A percentile compares a stretch with the other conserved stretches of the same genome.
These are phyloP conservation scores for Drosophila lacertosa DNA, from an alignment of 1,140 invertebrate species.

Conservation along the genomic window DNA sequence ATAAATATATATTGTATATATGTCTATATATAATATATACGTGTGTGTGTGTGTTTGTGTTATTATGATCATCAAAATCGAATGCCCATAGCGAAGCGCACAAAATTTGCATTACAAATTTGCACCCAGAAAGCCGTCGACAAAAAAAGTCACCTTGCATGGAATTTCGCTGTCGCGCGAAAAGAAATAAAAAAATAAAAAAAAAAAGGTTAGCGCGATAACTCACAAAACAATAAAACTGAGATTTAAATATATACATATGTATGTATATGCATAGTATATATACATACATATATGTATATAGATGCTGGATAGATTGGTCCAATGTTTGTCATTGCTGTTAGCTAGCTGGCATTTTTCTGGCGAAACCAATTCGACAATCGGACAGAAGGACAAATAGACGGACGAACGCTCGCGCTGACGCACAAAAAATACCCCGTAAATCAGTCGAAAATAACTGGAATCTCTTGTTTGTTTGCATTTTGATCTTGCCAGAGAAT, in stretches of 20 bases:
- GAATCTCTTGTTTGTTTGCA: slow-evolving; percentile 72
- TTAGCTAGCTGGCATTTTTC: slow-evolving; percentile 50
- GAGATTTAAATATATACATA: slow-evolving; percentile 36
- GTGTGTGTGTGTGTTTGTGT: slow-evolving; percentile 1
- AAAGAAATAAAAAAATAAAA: slow-evolving; percentile 34
- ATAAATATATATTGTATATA: slow-evolving; percentile 23
- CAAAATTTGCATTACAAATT: slow-evolving; percentile 80
- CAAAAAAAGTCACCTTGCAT: slow-evolving; percentile 77
- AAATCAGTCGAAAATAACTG: slow-evolving; percentile 79
- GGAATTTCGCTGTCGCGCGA: slow-evolving; percentile 66
- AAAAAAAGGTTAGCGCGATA: slow-evolving; percentile 50
- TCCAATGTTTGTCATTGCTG: slow-evolving; percentile 53
- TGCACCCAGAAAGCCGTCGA: slow-evolving; percentile 64
- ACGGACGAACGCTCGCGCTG: slow-evolving; percentile 42
- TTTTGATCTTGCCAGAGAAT: slow-evolving; percentile 39
- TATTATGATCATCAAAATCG: slow-evolving; percentile 45
- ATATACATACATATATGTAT: slow-evolving; percentile 11
- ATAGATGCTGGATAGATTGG: slow-evolving; percentile 37
- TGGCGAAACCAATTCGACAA: slow-evolving; percentile 51
- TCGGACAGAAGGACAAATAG: slow-evolving; percentile 19
- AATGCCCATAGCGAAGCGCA: slow-evolving; percentile 21
- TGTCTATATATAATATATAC: slow-evolving; percentile 4
- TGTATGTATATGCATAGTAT: slow-evolving; percentile 1
- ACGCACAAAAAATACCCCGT: slow-evolving; percentile 81
- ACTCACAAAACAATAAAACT: slow-evolving; percentile 55